Conservation (phyloP, 2,797 vertebrate species). For the Phylloscopus collybita region DNA sequence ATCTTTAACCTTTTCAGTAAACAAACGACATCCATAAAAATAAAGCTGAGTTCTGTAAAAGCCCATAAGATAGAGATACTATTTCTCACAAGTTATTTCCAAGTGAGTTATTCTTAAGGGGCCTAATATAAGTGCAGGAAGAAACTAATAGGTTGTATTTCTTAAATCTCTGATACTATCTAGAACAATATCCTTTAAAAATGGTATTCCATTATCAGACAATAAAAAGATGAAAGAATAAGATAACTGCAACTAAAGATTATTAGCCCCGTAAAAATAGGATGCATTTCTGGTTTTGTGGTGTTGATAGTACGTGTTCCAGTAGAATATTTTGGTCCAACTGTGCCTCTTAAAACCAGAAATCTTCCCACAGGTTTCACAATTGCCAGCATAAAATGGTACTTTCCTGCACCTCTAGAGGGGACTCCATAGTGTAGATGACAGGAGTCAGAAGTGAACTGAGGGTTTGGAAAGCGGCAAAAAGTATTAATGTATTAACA, state of each 20-base stretch:
- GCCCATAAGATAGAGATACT: not conserved
- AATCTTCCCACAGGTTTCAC: not conserved
- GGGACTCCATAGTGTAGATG: not conserved
- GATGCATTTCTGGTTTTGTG: not conserved
- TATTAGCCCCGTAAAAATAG: not conserved
- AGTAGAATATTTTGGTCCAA: not conserved
- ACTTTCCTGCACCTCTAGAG: not conserved
- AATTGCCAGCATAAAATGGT: not conserved
- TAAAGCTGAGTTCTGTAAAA: not conserved
- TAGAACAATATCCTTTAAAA: not conserved
- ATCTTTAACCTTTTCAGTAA: slow-evolving; percentile 18
- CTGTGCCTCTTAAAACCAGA: not conserved
- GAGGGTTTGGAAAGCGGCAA: not conserved
- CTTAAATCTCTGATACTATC: not conserved
- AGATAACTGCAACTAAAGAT: not conserved
- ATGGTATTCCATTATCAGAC: not conserved
- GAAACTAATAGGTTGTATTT: not conserved
- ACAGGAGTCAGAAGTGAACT: not conserved
- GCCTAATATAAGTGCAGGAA: not conserved
- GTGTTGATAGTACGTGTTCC: not conserved
- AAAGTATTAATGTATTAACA: not conserved
- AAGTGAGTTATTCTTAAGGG: not conserved
- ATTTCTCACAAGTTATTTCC: slow-evolving; percentile 11
- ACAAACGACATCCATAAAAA: slow-evolving; percentile 1
- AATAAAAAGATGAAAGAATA: slow-evolving; percentile 16